Evolutionary conservation across 2,113 vertebrate genomes (phyloP).

Genomic region (Colossoma macropomum): DNA sequence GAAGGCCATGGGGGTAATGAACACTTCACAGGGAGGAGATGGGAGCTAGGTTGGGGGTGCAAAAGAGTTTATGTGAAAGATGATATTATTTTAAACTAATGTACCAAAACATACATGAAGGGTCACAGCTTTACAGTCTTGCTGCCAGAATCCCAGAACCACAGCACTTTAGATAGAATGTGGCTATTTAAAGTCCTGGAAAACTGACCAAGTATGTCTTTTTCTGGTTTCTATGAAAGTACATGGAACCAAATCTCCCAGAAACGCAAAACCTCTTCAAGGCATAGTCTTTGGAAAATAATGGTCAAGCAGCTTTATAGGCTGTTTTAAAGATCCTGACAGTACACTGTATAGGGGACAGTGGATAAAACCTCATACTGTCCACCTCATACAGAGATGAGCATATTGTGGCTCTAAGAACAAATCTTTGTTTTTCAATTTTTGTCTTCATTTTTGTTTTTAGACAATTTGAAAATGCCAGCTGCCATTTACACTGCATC

Average conservation of each 20-base stretch:
- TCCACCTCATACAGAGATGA: background rate
- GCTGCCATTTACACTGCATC: too few species aligned
- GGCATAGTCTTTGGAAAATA: background rate
- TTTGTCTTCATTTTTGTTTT: too few species aligned
- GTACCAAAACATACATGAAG: constrained; percentile 36
- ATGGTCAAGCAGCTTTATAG: background rate
- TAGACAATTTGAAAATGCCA: too few species aligned
- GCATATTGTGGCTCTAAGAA: too few species aligned
- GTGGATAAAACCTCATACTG: background rate
- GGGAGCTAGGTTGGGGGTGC: background rate
- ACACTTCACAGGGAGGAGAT: constrained; percentile 33
- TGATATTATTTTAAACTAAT: constrained; percentile 51
- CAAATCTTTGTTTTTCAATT: too few species aligned
- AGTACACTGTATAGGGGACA: background rate
- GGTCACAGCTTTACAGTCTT: background rate
- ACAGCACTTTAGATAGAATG: background rate
- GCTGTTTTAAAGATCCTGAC: background rate
- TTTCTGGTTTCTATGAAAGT: background rate
- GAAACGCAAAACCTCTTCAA: background rate
- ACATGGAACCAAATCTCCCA: background rate
- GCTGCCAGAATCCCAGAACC: background rate
- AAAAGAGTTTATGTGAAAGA: constrained; percentile 25
- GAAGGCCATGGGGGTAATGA: constrained; percentile 35
- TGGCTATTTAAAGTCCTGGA: background rate
- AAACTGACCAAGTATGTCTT: background rate